These are phyloP conservation scores for Allenopithecus nigroviridis DNA, from an alignment of 2,797 vertebrate genomes.

Conservation along the genomic window DNA sequence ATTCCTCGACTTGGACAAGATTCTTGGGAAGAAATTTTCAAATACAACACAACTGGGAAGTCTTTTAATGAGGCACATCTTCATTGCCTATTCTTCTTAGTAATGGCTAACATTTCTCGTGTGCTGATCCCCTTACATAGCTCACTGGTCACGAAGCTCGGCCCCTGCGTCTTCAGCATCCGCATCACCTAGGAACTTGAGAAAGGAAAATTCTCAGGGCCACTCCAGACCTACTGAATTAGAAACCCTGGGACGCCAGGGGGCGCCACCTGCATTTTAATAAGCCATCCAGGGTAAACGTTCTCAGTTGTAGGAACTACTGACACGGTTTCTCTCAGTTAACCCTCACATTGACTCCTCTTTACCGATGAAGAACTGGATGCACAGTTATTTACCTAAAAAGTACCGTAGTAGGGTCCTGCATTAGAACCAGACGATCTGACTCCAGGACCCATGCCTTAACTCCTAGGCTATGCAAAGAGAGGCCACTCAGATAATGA, in stretches of 20 bases:
- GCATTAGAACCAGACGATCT: neutral
- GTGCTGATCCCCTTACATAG: neutral
- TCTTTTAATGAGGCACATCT: neutral
- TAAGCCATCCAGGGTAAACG: neutral
- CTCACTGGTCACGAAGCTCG: neutral
- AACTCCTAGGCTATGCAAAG: neutral
- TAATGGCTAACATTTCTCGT: neutral
- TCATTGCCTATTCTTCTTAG: neutral
- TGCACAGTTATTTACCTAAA: neutral
- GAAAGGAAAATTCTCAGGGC: neutral
- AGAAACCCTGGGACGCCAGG: neutral
- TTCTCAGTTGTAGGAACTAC: neutral
- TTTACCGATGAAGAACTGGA: neutral
- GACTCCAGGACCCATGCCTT: neutral
- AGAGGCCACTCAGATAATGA: neutral
- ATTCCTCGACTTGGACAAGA: conserved; percentile 5
- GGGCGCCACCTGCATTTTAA: neutral
- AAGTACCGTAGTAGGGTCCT: neutral
- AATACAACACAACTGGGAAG: neutral
- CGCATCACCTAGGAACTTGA: neutral
- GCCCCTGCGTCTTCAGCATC: neutral
- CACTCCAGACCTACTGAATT: neutral
- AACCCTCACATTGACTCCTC: neutral
- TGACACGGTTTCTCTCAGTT: neutral
- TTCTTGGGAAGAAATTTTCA: neutral